Conservation (phyloP, 2,888 invertebrate genomes). For the Agrilus cyanescens region DNA sequence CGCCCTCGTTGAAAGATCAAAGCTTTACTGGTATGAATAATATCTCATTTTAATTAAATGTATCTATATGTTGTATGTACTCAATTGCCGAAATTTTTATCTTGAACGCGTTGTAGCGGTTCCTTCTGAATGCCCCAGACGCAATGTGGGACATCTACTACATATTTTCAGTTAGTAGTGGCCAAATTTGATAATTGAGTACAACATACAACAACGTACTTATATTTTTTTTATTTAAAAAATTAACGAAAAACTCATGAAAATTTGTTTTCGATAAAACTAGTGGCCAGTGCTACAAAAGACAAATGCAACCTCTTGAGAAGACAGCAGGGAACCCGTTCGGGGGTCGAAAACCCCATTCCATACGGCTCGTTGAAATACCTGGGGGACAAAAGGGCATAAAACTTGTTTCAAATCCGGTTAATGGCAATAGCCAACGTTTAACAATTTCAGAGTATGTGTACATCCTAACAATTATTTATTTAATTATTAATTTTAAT, state of each 20-base stretch:
- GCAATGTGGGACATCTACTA: too few relatives aligned
- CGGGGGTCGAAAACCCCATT: slow-evolving; percentile 53
- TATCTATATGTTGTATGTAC: slow-evolving; percentile 1
- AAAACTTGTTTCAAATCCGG: slow-evolving; percentile 47
- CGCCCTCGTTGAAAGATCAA: slow-evolving; percentile 80
- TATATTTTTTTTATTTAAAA: too few relatives aligned
- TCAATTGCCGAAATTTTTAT: too few relatives aligned
- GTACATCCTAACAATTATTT: not conserved
- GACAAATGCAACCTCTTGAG: slow-evolving; percentile 52
- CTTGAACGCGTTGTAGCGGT: too few relatives aligned
- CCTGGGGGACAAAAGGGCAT: slow-evolving; percentile 55
- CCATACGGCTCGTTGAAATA: slow-evolving; percentile 73
- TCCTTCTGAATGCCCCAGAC: too few relatives aligned
- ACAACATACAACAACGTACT: too few relatives aligned
- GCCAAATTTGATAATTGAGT: too few relatives aligned
- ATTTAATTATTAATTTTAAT: not conserved
- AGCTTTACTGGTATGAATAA: slow-evolving; percentile 68
- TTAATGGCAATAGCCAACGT: slow-evolving; percentile 44
- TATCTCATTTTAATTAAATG: slow-evolving; percentile 3
- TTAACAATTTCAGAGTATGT: slow-evolving; percentile 62
- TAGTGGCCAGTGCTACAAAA: slow-evolving; percentile 67
- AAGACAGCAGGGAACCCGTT: slow-evolving; percentile 37
- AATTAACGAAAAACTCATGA: too few relatives aligned
- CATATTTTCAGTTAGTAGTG: too few relatives aligned
- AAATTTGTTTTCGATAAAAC: slow-evolving; percentile 7